Base-by-base conservation (phyloP, 2,113 vertebrate species). In the Chiloscyllium plagiosum region DNA sequence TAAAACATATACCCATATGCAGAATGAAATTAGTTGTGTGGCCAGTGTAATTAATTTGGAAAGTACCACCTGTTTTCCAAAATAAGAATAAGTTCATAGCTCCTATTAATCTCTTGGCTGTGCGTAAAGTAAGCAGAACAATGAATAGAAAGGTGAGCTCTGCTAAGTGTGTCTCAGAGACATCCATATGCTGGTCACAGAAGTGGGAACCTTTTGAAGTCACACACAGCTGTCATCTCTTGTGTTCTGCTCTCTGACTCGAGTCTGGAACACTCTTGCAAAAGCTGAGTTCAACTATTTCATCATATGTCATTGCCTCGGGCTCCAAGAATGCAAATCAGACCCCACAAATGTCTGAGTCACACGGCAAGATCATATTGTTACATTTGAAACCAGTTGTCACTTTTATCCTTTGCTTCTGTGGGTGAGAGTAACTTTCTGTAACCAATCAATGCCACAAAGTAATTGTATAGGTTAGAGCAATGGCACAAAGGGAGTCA, bases 151-250 rank as follows among this genome's bases (percentile, higher is more conserved):
- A 97, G 96, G 97, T 97, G 96, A 97, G 96, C 70, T 66, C 12
- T 96, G 96, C 66, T 26, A 76, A 68, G 90, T 70, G 96, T 80
- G 47, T 96, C 96, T 95, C 96, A 96, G 96, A 86, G 96, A 96
- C 96, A 80, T 96, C 97, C 97, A 96, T 97, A 97, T 97, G 97
- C 96, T 97, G 96, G 72, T 92, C 96, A 85, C 96, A 96, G 95
- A 90, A 96, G 96, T 85, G 24, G 69, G 47, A 92, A 96, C 95
- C 97, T 97, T n/a, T 96, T 97, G 97, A 97, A 97, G 97, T 96
- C 37, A 13, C 69, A 33, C 96, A 96, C 96, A 96, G 97, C 97
- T 97, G 97, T 97, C 97, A 96, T 96, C 97, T 96, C 97, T 96
- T 19, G 0, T 95, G 96, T 96, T 96, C 96, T 96, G 96, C 97